Evolutionary conservation across 1,140 invertebrate genomes (phyloP).

Genomic region (Armadillidium nasatum): DNA sequence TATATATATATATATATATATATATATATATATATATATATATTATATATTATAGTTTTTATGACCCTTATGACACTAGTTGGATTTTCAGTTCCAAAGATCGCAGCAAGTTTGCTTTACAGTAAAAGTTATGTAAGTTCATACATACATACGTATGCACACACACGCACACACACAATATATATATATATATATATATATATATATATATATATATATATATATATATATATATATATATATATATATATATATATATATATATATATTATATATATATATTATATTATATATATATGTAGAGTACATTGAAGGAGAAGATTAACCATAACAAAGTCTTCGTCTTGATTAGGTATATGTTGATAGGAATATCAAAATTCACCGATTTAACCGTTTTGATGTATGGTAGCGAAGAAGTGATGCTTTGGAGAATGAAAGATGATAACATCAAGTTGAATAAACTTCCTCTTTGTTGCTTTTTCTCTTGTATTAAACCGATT

Average conservation of each 20-base stretch:
- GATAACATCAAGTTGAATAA: not conserved
- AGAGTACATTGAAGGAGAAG: too few relatives aligned
- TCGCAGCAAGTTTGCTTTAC: not conserved
- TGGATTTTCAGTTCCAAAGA: not conserved
- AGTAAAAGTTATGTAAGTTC: not conserved
- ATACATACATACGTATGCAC: not conserved
- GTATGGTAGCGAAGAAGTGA: not conserved
- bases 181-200: conserved; percentile 6
- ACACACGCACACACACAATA: not conserved
- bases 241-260: conserved; percentile 15
- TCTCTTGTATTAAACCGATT: not conserved
- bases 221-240: conserved; percentile 14
- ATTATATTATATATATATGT: too few relatives aligned
- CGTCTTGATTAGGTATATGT: not conserved
- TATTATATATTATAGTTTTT: not conserved
- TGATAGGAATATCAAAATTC: not conserved
- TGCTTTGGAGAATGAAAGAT: not conserved
- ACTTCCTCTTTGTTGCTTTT: not conserved
- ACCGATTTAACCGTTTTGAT: not conserved
- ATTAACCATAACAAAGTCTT: too few relatives aligned
- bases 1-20: too few relatives aligned
- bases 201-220: conserved; percentile 4
- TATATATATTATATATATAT: too few relatives aligned
- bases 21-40: too few relatives aligned
- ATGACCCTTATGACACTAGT: not conserved